Base-by-base conservation (phyloP, 2,888 invertebrate species). In the Melanostoma scalare region DNA sequence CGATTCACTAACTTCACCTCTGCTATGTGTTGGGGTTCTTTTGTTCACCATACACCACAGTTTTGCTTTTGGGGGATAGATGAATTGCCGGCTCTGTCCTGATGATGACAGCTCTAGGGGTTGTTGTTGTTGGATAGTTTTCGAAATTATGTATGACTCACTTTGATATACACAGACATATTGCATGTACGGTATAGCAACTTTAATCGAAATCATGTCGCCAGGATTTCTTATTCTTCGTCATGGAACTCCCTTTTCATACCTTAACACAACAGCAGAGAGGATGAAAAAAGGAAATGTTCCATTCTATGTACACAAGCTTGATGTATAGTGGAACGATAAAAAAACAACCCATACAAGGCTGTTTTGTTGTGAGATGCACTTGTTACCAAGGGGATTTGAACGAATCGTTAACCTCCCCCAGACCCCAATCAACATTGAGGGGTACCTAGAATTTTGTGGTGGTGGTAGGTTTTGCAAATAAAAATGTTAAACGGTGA, bases 301-400 rank as follows among this genome's bases (percentile, higher is more conserved):
- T 61, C 56, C 63, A 63, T 81, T 65, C 65, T 48, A 44, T 40
- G 40, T 50, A 76, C 33, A 56, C 20, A 33, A 55, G 61, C 61
- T 58, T 20, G 20, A 20, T 20, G 20, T 44, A 69, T 10, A 38
- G 61, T 36, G 63, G 56, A 75, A 69, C 38, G 60, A 53, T 53
- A 65, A 60, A 73, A 44, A 9, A 56, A 40, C 58, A 48, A 36
- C 9, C 58, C 30, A n/a, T 20, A 6, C 10, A 35, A 31, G 10
- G 53, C 61, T 79, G 8, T 69, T 48, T 65, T 79, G 79, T 84
- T 71, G 61, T 79, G 79, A 69, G 74, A 79, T 84, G 84, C 84
- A 75, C 67, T 84, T 74, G 84, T 84, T 84, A 84, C 84, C 79
- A 79, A 79, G 79, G 84, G 74, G 84, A 84, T 55, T 71, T 44